Base-by-base conservation (phyloP, 1,140 invertebrate species). In the Planococcus citri region DNA sequence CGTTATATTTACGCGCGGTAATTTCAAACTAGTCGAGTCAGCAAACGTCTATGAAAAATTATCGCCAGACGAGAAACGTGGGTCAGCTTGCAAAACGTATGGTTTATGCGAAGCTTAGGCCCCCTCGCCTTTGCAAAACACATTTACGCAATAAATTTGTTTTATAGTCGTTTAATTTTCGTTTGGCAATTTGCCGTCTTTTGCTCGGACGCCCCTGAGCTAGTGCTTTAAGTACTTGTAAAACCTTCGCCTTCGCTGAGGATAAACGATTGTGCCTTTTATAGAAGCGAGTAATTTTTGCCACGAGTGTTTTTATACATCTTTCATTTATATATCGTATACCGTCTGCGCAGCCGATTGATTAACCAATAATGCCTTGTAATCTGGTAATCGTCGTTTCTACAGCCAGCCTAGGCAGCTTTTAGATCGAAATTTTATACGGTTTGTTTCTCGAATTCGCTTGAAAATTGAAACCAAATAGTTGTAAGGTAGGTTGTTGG, bases 291-390 rank as follows among this genome's bases (percentile, higher is more conserved):
- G n/a, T n/a, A n/a, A n/a, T n/a, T n/a, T n/a, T 51, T 51, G 4
- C 17, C 17, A 14, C 41, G 17, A 14, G 41, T 9, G 41, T 20
- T 2, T 51, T 51, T 51, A 9, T 51, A 51, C 41, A 51, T 51
- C 41, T 51, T 51, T 51, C 41, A 51, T 51, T 51, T n/a, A n/a
- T n/a, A n/a, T n/a, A n/a, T n/a, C n/a, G n/a, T 51, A 51, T 51
- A 51, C 6, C 41, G 29, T 33, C n/a, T 3, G n/a, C 4, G 17
- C n/a, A n/a, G n/a, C n/a, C n/a, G 41, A 51, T 51, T 51, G 41
- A 51, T 51, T 51, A 51, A 51, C 41, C 6, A 51, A 9, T 51
- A 51, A 51, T 2, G 6, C 41, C 41, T 51, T 51, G n/a, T 51
- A 51, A 33, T 33, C 4, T 12, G 29, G 29, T 33, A 33, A 33